phyloP scores from a whole-genome alignment of 2,888 invertebrate genomes.

The Desoria tigrina region DNA sequence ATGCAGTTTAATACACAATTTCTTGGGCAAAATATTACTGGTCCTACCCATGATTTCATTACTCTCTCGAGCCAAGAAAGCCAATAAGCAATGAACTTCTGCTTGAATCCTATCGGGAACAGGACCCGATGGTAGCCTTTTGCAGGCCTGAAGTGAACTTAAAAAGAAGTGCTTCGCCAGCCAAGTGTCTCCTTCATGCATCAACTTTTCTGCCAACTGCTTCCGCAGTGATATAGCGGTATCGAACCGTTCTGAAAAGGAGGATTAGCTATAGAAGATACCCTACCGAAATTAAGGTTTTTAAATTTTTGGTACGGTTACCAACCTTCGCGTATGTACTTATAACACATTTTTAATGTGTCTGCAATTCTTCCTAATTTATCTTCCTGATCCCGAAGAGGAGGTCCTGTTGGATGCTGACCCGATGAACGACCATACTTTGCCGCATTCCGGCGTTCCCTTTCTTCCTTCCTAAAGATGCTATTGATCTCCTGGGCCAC shows the following conservation, averaged over 20 bases:
- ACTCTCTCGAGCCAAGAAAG: constrained; percentile 43
- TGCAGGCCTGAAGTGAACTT: constrained; percentile 25
- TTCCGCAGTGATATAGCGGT: constrained; percentile 38
- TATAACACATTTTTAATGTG: constrained; percentile 29
- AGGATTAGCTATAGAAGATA: not conserved
- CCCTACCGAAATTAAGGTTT: not conserved
- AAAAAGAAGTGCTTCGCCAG: constrained; percentile 36
- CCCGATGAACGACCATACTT: constrained; percentile 13
- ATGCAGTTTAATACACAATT: no score
- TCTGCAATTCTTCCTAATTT: constrained; percentile 29
- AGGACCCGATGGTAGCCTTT: constrained; percentile 23
- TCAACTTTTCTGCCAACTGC: constrained; percentile 37
- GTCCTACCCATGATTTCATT: constrained; percentile 33
- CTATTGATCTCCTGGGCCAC: constrained; percentile 44
- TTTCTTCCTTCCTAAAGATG: constrained; percentile 42
- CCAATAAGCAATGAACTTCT: constrained; percentile 45
- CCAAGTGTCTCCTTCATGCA: constrained; percentile 38
- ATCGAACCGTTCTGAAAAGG: constrained; percentile 29
- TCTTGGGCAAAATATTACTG: not conserved
- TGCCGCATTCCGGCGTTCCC: constrained; percentile 34
- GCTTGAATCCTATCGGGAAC: constrained; percentile 28
- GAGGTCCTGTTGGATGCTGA: constrained; percentile 19
- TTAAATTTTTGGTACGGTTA: not conserved
- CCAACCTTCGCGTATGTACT: constrained; percentile 28
- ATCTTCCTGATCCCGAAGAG: constrained; percentile 25